These are phyloP conservation scores for Onychorhynchus coronatus DNA, from an alignment of 2,113 vertebrate species.

Conservation along the genomic window DNA sequence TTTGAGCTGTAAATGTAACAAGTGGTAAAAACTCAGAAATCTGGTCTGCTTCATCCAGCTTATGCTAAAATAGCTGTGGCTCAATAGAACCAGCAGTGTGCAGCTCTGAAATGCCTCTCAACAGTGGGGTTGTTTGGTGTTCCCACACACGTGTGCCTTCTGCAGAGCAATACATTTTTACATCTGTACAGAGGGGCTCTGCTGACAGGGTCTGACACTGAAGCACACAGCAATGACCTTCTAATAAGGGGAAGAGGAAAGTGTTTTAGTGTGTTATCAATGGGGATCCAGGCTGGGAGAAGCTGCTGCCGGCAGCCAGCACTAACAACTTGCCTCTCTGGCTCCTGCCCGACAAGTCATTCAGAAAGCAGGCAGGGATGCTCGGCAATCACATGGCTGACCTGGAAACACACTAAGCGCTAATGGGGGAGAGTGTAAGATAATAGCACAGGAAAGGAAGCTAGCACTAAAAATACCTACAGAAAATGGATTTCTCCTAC, in stretches of 20 bases:
- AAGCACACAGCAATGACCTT: background rate
- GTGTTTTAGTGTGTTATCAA: background rate
- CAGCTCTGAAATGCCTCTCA: constrained; percentile 23
- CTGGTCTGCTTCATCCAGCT: background rate
- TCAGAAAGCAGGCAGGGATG: constrained; percentile 47
- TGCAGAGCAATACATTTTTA: constrained; percentile 44
- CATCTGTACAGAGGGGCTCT: constrained; percentile 16
- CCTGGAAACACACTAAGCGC: constrained; percentile 58
- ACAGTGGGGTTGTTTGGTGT: constrained; percentile 11
- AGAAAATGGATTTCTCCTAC: constrained; percentile 70
- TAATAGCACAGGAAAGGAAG: constrained; percentile 59
- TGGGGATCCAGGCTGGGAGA: background rate
- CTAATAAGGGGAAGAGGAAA: background rate
- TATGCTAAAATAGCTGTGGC: background rate
- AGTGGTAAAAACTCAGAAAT: constrained; percentile 6
- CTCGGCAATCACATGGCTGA: constrained; percentile 62
- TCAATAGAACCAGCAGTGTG: background rate
- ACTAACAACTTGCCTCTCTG: background rate
- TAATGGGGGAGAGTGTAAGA: constrained; percentile 67
- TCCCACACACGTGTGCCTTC: constrained; percentile 50
- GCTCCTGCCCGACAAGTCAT: constrained; percentile 42
- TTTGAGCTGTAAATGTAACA: background rate
- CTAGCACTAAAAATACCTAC: constrained; percentile 69
- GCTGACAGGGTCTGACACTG: background rate
- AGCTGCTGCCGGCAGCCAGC: background rate